phyloP scores from a whole-genome alignment of 2,797 vertebrate species.

The Gorsachius magnificus region DNA sequence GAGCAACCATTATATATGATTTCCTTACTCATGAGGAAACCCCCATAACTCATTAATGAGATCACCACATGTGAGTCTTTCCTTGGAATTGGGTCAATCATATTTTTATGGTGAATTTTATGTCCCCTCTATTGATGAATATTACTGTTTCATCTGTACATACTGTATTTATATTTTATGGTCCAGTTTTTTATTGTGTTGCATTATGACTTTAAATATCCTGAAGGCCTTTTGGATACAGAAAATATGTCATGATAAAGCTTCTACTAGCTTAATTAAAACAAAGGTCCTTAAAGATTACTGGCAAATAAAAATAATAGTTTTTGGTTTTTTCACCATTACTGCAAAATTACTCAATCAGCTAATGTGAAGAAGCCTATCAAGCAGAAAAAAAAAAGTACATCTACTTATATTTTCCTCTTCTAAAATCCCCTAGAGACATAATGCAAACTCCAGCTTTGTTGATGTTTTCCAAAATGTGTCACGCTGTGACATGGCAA shows the following conservation, averaged over 20 bases:
- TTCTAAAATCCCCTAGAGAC: background rate
- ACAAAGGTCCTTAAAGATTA: background rate
- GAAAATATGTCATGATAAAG: background rate
- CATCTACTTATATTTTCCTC: background rate
- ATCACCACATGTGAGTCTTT: conserved; percentile 47
- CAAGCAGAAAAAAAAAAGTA: background rate
- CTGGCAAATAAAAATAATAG: background rate
- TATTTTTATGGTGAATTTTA: conserved; percentile 57
- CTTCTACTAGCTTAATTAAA: background rate
- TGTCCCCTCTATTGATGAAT: conserved; percentile 13
- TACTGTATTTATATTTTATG: conserved; percentile 35
- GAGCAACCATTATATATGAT: conserved; percentile 39
- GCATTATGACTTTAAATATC: conserved; percentile 33
- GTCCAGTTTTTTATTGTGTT: conserved; percentile 45
- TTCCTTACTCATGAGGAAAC: conserved; percentile 46
- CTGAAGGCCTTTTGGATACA: background rate
- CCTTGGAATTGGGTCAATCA: conserved; percentile 42
- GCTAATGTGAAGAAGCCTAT: background rate
- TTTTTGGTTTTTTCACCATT: rapidly evolving
- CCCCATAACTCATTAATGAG: conserved; percentile 39
- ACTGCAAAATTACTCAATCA: background rate
- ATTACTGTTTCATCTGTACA: background rate
- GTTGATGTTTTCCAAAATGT: background rate
- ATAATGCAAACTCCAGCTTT: background rate
- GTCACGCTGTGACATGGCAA: background rate